These are phyloP conservation scores for Heterodera filipjevi DNA, from an alignment of 2,888 invertebrate species.

Conservation along the genomic window DNA sequence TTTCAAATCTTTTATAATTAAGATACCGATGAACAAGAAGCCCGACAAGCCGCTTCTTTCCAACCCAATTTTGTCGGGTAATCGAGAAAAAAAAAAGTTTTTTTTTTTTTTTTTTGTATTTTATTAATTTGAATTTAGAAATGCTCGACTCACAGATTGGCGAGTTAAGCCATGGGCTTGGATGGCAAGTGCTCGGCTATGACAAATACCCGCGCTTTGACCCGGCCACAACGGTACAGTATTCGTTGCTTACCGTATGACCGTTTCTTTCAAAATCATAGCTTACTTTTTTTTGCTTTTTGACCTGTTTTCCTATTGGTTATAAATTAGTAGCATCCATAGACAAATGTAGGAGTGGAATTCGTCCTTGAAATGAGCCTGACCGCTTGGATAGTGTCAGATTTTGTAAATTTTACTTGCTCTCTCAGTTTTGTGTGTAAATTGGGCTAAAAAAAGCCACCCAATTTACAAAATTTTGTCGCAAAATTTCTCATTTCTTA, in stretches of 20 bases:
- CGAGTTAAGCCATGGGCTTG: conserved; percentile 54
- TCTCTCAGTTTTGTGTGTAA: too few species aligned
- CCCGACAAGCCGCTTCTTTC: conserved; percentile 52
- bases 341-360: too few species aligned
- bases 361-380: too few species aligned
- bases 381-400: too few species aligned
- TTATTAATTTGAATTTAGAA: conserved; percentile 42
- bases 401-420: too few species aligned
- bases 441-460: too few species aligned
- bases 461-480: too few species aligned
- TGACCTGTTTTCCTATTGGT: background rate
- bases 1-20: background rate
- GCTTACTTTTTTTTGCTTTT: too few species aligned
- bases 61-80: conserved; percentile 54
- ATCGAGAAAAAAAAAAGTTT: background rate
- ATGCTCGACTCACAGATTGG: conserved; percentile 50
- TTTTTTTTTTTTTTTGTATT: background rate
- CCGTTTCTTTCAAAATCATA: too few species aligned
- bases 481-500: too few species aligned
- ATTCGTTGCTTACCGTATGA: background rate
- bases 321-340: too few species aligned
- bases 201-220: conserved; percentile 61
- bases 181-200: conserved; percentile 57
- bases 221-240: conserved; percentile 51
- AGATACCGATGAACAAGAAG: conserved; percentile 9